Conservation (phyloP, 1,140 invertebrate genomes). For the Teleopsis dalmanni region DNA sequence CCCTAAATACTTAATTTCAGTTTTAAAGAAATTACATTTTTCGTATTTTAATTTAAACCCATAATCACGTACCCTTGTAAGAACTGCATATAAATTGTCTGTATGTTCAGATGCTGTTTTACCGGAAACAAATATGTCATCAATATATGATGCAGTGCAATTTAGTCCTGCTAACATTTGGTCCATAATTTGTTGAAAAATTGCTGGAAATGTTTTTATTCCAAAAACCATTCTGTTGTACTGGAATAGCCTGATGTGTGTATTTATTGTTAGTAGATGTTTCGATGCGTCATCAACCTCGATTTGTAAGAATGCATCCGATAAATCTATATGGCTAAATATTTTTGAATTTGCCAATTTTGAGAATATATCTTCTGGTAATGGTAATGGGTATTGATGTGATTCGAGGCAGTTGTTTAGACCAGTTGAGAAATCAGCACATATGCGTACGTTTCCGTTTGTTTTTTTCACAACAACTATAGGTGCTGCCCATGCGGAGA, state of each 20-base stretch:
- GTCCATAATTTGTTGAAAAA: no score
- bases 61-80: no score
- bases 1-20: no score
- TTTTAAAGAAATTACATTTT: no score
- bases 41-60: no score
- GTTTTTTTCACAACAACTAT: conserved; percentile 38
- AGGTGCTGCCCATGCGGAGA: conserved; percentile 41
- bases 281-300: conserved; percentile 1
- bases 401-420: conserved; percentile 9
- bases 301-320: conserved; percentile 5
- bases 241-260: conserved; percentile 8
- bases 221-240: no score
- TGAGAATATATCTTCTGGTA: conserved; percentile 9
- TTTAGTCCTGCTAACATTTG: no score
- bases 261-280: conserved; percentile 9
- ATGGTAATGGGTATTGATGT: conserved; percentile 13
- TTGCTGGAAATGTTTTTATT: no score
- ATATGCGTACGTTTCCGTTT: conserved; percentile 26
- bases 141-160: no score
- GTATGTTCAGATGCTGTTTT: no score
- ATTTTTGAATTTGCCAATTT: conserved; percentile 1
- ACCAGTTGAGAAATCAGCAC: conserved; percentile 18
- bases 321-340: conserved; percentile 5
- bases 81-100: no score
- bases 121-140: no score